Conservation (phyloP, 2,888 invertebrate species). For the Philereme transversata region DNA sequence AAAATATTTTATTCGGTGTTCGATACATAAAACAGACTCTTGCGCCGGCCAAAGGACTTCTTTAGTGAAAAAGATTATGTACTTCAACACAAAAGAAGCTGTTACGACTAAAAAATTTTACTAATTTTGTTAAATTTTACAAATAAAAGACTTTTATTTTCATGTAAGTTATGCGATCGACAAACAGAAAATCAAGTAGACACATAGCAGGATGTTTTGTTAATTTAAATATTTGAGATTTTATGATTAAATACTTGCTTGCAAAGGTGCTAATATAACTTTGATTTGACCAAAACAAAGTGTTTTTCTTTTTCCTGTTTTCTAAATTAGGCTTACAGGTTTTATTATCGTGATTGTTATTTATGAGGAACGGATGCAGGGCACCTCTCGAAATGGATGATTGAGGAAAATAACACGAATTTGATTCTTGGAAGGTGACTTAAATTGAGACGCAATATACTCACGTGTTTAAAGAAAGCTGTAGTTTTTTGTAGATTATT, state of each 20-base stretch:
- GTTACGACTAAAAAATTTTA: too few relatives aligned
- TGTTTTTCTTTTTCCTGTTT: constrained; percentile 32
- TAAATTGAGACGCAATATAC: constrained; percentile 9
- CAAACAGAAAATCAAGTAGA: background rate
- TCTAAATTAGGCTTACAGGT: constrained; percentile 15
- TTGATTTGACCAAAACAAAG: constrained; percentile 19
- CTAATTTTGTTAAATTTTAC: too few relatives aligned
- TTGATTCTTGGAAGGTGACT: constrained; percentile 21
- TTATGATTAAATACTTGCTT: constrained; percentile 5
- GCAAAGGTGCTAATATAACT: constrained; percentile 29
- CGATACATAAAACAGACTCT: too few relatives aligned
- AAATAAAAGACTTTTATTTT: background rate
- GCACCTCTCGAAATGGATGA: constrained; percentile 34
- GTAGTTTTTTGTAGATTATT: too few relatives aligned
- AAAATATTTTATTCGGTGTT: too few relatives aligned
- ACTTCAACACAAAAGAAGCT: too few relatives aligned
- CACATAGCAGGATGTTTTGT: background rate
- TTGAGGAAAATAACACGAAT: constrained; percentile 30
- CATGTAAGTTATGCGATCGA: background rate
- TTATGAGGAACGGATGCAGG: constrained; percentile 23
- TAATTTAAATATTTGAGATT: background rate
- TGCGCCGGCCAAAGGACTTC: too few relatives aligned
- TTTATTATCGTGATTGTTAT: constrained; percentile 26
- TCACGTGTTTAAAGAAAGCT: constrained; percentile 8
- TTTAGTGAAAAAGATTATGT: too few relatives aligned